Evolutionary conservation across 1,140 invertebrate species (phyloP), one percentile per base, ranked within the genome.

Genomic region (Nylanderia fulva): DNA sequence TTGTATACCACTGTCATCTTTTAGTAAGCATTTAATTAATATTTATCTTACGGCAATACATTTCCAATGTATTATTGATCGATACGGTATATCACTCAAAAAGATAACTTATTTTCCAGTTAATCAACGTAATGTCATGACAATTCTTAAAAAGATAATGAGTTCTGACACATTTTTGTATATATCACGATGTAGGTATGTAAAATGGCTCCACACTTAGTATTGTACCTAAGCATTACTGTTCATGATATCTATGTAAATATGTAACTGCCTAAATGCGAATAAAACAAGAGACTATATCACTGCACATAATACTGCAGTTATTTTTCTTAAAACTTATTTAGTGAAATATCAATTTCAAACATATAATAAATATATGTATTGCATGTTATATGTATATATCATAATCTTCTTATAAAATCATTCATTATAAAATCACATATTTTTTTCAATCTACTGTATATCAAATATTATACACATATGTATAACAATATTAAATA

Each of bases 221-320:
- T 74, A 84, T 21, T 75, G 72, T 90, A 85, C 54, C 71, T 87
- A 90, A 91, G 79, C 91, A 92, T 92, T 92, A 94, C 74, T 93
- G 90, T 93, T 94, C 90, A 93, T 92, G 92, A 91, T 91, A 92
- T 94, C 90, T 94, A 93, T 94, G 93, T 94, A 94, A 89, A 94
- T 94, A 94, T 93, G 91, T 93, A 94, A 93, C 91, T 94, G 93
- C 93, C 92, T 94, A 92, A 90, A 92, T 90, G 91, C 80, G 80
- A 85, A 91, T 91, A 90, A 88, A 89, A 86, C 85, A 76, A 91
- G 88, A 90, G 77, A 79, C 86, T 90, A 91, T 91, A 90, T 85
- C 83, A 86, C 86, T 90, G 84, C 89, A 90, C 89, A 88, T 71
- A 80, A 33, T 71, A 88, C 33, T 24, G 58, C 54, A 27, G 52